These are phyloP conservation scores for Cephalopterus ornatus DNA, from an alignment of 2,113 vertebrate genomes.

Conservation along the genomic window DNA sequence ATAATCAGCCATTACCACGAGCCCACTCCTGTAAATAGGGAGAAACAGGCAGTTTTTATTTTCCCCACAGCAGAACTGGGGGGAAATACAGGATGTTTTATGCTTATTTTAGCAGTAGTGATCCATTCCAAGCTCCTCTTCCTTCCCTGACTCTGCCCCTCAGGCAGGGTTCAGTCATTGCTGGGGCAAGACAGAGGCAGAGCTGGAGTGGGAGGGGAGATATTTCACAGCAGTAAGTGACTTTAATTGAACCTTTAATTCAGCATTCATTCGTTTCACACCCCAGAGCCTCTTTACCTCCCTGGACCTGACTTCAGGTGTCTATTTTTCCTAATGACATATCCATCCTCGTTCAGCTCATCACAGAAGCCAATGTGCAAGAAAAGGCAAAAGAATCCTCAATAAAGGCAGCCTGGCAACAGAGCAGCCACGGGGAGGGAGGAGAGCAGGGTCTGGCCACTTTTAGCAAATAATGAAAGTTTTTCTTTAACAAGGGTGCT, in stretches of 20 bases:
- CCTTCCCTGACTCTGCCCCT: neutral
- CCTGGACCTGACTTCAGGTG: neutral
- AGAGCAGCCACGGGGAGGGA: neutral
- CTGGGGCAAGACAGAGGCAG: neutral
- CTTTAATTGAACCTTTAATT: neutral
- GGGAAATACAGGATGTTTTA: neutral
- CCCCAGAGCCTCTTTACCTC: neutral
- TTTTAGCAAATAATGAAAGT: neutral
- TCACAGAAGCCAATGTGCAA: neutral
- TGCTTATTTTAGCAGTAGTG: constrained; percentile 9
- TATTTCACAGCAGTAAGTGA: neutral
- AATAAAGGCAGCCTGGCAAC: neutral
- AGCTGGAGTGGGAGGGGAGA: neutral
- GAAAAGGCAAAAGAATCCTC: neutral
- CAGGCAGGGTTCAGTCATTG: neutral
- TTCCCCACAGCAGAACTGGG: neutral
- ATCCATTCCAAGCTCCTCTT: neutral
- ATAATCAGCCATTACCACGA: neutral
- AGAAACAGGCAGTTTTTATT: constrained; percentile 14
- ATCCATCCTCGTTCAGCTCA: neutral
- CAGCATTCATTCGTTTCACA: neutral
- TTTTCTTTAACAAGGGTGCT: neutral
- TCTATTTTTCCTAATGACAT: neutral
- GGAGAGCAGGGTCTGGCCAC: neutral
- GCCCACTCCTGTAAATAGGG: constrained; percentile 4